These are phyloP conservation scores for Allochrocebus solatus DNA, from an alignment of 2,797 vertebrate genomes.

Conservation along the genomic window DNA sequence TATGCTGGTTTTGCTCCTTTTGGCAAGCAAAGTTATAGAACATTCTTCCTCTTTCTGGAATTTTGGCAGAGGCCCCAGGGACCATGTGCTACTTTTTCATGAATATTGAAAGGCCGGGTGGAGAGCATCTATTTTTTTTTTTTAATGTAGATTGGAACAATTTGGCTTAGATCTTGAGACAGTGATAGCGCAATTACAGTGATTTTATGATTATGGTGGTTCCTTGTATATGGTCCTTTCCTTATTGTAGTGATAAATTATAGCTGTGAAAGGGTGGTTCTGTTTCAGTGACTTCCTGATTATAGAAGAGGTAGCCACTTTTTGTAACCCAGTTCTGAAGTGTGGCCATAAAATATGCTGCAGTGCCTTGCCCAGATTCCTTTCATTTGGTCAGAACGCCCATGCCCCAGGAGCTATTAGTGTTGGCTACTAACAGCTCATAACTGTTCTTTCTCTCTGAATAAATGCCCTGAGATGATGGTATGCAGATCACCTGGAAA, in stretches of 20 bases:
- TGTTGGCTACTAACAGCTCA: background rate
- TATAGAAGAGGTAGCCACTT: background rate
- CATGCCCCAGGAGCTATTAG: rapidly evolving
- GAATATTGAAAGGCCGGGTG: background rate
- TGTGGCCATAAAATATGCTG: background rate
- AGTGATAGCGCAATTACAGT: background rate
- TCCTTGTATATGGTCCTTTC: background rate
- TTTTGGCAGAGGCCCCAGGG: background rate
- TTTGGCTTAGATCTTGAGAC: background rate
- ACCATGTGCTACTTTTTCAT: background rate
- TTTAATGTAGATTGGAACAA: background rate
- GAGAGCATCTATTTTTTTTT: background rate
- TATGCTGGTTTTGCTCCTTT: background rate
- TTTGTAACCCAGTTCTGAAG: background rate
- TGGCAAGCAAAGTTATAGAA: background rate
- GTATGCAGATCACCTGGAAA: background rate
- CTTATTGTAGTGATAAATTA: background rate
- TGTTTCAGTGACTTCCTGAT: background rate
- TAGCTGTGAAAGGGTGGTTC: background rate
- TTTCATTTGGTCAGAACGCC: background rate
- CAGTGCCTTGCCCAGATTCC: too few species aligned
- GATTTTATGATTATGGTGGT: background rate
- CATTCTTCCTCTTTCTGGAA: background rate
- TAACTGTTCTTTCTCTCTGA: background rate
- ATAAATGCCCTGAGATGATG: background rate